Conservation (phyloP, 2,113 vertebrate species). For the Illadopsis cleaveri region DNA sequence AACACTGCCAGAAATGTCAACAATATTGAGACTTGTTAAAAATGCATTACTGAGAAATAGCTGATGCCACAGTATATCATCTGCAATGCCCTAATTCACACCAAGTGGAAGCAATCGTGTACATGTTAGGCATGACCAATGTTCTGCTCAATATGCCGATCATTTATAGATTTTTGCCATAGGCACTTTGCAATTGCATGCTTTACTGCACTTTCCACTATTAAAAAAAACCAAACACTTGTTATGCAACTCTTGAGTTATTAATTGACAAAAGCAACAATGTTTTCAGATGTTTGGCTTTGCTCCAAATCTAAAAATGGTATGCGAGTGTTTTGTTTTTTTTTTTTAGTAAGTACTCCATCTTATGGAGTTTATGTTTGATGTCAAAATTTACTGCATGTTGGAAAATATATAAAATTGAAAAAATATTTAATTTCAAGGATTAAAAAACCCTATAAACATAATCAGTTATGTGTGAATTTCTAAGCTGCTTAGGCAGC, state of each 20-base stretch:
- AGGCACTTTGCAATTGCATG: neutral
- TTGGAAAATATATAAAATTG: neutral
- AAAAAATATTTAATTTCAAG: neutral
- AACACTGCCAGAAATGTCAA: neutral
- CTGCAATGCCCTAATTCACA: neutral
- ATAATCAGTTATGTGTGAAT: neutral
- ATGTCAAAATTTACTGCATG: neutral
- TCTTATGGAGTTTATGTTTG: neutral
- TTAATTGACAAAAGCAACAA: neutral
- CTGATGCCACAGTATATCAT: neutral
- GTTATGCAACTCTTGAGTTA: neutral
- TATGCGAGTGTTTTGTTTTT: neutral
- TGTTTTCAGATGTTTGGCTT: conserved; percentile 1
- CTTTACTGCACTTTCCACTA: neutral
- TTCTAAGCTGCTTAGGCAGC: neutral
- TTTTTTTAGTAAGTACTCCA: neutral
- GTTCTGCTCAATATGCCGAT: neutral
- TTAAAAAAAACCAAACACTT: neutral
- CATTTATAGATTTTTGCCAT: neutral
- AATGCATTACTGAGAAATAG: neutral
- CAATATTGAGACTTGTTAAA: neutral
- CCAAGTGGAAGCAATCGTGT: neutral
- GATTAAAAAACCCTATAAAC: neutral
- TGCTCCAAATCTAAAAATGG: neutral
- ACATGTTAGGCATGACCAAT: neutral